These are phyloP conservation scores for Scaptomyza hsui DNA, from an alignment of 1,140 invertebrate genomes.

Conservation along the genomic window DNA sequence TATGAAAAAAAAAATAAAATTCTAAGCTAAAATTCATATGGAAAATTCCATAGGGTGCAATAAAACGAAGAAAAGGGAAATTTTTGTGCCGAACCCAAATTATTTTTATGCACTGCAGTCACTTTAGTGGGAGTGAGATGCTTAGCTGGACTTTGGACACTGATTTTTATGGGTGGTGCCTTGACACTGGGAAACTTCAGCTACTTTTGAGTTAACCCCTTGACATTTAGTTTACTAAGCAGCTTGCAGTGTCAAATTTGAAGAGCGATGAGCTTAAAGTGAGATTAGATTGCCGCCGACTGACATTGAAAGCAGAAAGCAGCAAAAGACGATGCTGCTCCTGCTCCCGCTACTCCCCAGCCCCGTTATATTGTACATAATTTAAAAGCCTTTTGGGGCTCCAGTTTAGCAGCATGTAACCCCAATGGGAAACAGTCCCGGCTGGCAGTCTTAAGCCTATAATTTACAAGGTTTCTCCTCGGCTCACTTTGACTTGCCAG, in stretches of 20 bases:
- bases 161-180: conserved; percentile 53
- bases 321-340: background rate
- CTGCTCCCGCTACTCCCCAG: background rate
- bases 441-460: conserved; percentile 69
- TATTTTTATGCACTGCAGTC: conserved; percentile 65
- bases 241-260: conserved; percentile 44
- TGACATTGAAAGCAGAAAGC: conserved; percentile 48
- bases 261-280: conserved; percentile 51
- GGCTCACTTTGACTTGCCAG: conserved; percentile 68
- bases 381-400: conserved; percentile 63
- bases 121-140: background rate
- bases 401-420: conserved; percentile 49
- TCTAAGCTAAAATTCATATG: conserved; percentile 24
- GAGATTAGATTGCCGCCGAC: conserved; percentile 62
- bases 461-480: conserved; percentile 80
- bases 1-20: background rate
- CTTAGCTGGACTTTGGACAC: conserved; percentile 30
- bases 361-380: conserved; percentile 43
- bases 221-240: conserved; percentile 71
- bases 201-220: conserved; percentile 57
- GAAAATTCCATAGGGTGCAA: conserved; percentile 62
- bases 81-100: conserved; percentile 42
- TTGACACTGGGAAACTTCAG: conserved; percentile 16
- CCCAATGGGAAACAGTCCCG: conserved; percentile 15
- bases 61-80: conserved; percentile 48